These are phyloP conservation scores for Porphyrio hochstetteri DNA, from an alignment of 2,113 vertebrate species.

Conservation along the genomic window DNA sequence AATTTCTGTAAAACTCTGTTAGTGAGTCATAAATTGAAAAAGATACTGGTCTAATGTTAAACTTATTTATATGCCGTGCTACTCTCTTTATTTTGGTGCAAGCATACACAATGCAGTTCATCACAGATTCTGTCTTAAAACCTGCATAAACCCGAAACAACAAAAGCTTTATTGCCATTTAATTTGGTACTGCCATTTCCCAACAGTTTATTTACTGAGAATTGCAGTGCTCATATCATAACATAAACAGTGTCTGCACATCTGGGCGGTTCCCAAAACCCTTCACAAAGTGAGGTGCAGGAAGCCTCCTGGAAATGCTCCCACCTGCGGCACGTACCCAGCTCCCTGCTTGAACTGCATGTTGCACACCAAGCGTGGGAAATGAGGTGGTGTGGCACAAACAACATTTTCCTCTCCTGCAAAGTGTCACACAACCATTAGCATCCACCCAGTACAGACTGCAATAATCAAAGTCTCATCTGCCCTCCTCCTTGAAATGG, in stretches of 20 bases:
- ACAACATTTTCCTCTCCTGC: background rate
- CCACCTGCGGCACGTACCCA: background rate
- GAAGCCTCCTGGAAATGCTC: background rate
- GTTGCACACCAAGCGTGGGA: background rate
- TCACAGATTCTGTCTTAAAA: slow-evolving; percentile 29
- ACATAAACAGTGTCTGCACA: background rate
- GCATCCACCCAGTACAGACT: background rate
- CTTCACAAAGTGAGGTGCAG: background rate
- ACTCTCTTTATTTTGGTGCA: background rate
- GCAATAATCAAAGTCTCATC: background rate
- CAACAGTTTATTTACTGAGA: slow-evolving; percentile 11
- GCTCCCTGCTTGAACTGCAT: background rate
- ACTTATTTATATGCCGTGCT: background rate
- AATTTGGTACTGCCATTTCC: slow-evolving; percentile 33
- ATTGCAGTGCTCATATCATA: background rate
- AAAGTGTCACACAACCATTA: background rate
- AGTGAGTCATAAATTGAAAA: slow-evolving; percentile 23
- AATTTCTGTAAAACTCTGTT: slow-evolving; percentile 33
- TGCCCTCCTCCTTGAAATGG: background rate
- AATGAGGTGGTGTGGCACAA: background rate
- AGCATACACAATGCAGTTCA: background rate
- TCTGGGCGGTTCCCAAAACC: background rate
- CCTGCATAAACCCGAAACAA: slow-evolving; percentile 26
- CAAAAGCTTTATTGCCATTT: slow-evolving; percentile 32
- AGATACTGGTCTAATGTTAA: background rate